Conservation (phyloP, 2,797 vertebrate genomes). For the Acanthurus lineatus region DNA sequence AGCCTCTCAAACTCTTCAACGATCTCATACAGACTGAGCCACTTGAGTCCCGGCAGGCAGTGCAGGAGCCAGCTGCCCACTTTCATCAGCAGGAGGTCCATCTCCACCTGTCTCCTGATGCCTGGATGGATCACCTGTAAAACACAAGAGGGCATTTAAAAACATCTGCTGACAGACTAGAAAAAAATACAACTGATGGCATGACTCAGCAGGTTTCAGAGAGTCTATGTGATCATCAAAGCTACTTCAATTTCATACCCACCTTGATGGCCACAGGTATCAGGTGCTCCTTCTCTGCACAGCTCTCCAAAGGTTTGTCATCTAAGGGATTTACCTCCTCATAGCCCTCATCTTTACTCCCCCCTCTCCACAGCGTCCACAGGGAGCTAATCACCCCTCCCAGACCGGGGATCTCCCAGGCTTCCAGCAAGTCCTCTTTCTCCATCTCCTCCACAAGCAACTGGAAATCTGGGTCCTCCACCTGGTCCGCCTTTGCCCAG, state of each 20-base stretch:
- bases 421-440: slow-evolving; percentile 82
- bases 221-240: background rate
- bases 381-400: slow-evolving; percentile 73
- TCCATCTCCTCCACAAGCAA: slow-evolving; percentile 72
- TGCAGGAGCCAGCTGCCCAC: slow-evolving; percentile 88
- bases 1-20: slow-evolving; percentile 97
- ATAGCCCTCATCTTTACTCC: slow-evolving; percentile 42
- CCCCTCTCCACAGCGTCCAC: slow-evolving; percentile 63
- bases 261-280: slow-evolving; percentile 95
- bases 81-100: slow-evolving; percentile 94
- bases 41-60: slow-evolving; percentile 91
- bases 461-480: slow-evolving; percentile 79
- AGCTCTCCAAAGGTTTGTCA: slow-evolving; percentile 14
- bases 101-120: slow-evolving; percentile 90
- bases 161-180: background rate
- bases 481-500: slow-evolving; percentile 81
- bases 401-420: slow-evolving; percentile 87
- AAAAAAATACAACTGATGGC: too few species aligned
- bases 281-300: slow-evolving; percentile 70
- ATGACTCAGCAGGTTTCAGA: background rate
- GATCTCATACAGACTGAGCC: slow-evolving; percentile 94
- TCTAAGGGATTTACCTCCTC: slow-evolving; percentile 43
- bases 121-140: slow-evolving; percentile 94
- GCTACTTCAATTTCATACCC: slow-evolving; percentile 13
- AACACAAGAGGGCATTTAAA: background rate